These are phyloP conservation scores for Tyto alba DNA, from an alignment of 2,113 vertebrate genomes.

Conservation along the genomic window DNA sequence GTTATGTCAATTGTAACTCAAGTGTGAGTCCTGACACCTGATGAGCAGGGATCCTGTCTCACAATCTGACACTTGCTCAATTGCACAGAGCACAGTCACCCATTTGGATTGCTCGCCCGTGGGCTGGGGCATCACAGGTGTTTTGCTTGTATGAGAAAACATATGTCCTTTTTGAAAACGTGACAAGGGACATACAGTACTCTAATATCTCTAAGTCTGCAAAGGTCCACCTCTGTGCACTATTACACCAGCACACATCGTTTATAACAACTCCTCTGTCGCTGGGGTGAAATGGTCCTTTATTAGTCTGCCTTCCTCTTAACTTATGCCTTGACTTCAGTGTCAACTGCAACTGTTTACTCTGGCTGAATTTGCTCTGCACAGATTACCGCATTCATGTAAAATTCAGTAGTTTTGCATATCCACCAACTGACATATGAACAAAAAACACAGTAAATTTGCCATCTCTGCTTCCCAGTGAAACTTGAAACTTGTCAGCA, in stretches of 20 bases:
- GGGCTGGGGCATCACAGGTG: background rate
- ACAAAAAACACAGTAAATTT: background rate
- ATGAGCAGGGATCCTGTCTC: background rate
- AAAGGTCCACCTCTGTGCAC: background rate
- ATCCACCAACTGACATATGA: background rate
- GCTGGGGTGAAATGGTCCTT: background rate
- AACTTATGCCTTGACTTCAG: background rate
- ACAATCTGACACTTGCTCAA: background rate
- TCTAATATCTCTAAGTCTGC: background rate
- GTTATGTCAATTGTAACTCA: background rate
- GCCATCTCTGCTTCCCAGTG: background rate
- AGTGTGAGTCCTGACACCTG: background rate
- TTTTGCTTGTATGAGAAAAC: background rate
- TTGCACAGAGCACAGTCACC: background rate
- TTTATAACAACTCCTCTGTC: background rate
- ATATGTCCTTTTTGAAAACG: background rate
- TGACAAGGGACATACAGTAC: background rate
- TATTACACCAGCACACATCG: background rate
- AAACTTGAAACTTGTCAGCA: background rate
- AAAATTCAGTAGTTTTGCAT: background rate
- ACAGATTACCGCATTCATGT: background rate
- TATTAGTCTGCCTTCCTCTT: background rate
- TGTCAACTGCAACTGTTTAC: background rate
- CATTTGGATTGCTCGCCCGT: rapidly evolving
- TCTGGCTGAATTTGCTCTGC: background rate